These are phyloP conservation scores for Trichechus manatus DNA, from an alignment of 2,113 vertebrate species.

Conservation along the genomic window DNA sequence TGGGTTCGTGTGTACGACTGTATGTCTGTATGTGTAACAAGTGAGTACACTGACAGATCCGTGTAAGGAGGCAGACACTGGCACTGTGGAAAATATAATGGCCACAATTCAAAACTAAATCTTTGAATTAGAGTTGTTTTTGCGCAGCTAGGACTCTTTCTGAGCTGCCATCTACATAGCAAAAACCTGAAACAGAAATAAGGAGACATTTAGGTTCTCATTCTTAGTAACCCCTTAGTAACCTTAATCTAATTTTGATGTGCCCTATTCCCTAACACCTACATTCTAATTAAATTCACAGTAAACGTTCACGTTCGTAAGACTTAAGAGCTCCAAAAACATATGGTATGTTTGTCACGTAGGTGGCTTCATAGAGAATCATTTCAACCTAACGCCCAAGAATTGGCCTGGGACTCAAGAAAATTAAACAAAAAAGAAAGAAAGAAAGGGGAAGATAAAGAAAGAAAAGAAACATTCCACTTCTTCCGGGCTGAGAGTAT, in stretches of 20 bases:
- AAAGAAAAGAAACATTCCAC: not conserved
- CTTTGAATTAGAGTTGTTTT: not conserved
- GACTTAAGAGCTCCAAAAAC: not conserved
- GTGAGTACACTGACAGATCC: not conserved
- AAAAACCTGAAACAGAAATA: constrained; percentile 42
- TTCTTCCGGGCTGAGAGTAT: not conserved
- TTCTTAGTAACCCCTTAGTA: not conserved
- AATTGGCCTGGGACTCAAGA: not conserved
- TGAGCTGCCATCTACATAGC: not conserved
- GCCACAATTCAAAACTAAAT: constrained; percentile 3
- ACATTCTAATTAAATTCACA: constrained; percentile 60
- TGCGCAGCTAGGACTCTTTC: not conserved
- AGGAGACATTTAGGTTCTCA: not conserved
- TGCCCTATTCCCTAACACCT: constrained; percentile 10
- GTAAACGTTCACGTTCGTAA: constrained; percentile 38
- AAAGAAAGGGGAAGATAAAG: too few relatives aligned
- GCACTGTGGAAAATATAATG: not conserved
- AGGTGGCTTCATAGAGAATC: constrained; percentile 15
- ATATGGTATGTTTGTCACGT: not conserved
- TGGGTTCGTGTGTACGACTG: not conserved
- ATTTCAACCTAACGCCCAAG: not conserved
- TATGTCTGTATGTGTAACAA: not conserved
- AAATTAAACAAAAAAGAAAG: not conserved
- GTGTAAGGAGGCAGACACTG: not conserved
- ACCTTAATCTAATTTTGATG: constrained; percentile 18